phyloP scores from a whole-genome alignment of 1,140 invertebrate species.

The Heliothis virescens region DNA sequence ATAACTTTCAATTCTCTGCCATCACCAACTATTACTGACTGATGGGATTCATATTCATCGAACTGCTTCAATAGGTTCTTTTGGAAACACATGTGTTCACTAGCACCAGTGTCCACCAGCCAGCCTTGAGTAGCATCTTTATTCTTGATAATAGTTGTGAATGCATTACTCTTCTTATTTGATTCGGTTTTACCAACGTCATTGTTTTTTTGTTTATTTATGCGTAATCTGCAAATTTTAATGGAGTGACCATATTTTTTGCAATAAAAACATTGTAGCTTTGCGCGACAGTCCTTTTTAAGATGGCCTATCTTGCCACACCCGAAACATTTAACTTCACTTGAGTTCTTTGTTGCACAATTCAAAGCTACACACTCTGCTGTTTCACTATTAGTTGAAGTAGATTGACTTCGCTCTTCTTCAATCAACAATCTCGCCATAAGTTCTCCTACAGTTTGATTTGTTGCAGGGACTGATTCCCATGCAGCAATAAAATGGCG shows the following conservation, averaged over 20 bases:
- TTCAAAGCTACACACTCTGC: too few relatives aligned
- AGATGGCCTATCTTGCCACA: constrained; percentile 9
- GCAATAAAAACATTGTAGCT: constrained; percentile 17
- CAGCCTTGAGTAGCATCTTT: not conserved
- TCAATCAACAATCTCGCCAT: constrained; percentile 1
- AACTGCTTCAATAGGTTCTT: not conserved
- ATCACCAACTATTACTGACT: constrained; percentile 21
- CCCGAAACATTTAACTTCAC: not conserved
- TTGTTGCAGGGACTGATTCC: not conserved
- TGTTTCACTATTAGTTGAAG: too few relatives aligned
- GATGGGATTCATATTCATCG: constrained; percentile 7
- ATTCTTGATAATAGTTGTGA: not conserved
- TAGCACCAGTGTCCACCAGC: not conserved
- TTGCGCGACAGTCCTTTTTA: constrained; percentile 7
- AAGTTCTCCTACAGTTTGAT: not conserved
- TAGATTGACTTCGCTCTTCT: not conserved
- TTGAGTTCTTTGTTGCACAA: not conserved
- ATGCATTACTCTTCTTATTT: constrained; percentile 15
- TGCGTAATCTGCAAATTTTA: not conserved
- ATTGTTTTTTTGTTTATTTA: constrained; percentile 12
- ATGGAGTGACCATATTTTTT: constrained; percentile 11
- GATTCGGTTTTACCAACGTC: constrained; percentile 12
- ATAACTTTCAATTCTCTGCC: not conserved
- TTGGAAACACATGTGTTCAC: not conserved
- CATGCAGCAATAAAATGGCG: not conserved